Conservation (phyloP, 2,888 invertebrate species). For the Clunio marinus region DNA sequence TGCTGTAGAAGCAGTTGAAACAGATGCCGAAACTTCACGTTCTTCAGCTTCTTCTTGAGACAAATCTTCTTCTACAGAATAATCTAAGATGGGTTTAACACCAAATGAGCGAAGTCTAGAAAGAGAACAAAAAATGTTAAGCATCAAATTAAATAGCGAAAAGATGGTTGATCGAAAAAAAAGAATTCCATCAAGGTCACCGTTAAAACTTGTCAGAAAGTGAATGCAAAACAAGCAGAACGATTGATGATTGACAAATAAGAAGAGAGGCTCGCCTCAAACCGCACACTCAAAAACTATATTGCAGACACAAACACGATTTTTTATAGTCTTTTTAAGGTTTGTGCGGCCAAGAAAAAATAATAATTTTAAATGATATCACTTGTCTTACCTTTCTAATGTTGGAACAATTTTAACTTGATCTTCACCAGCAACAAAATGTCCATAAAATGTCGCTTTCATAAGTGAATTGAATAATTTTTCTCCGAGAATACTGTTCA, state of each 20-base stretch:
- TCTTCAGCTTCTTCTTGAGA: constrained; percentile 90
- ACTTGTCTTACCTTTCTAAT: constrained; percentile 61
- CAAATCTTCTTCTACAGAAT: constrained; percentile 96
- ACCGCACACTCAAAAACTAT: background rate
- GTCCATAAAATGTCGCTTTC: constrained; percentile 96
- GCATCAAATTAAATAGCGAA: no score
- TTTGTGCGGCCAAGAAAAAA: background rate
- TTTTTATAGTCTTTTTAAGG: background rate
- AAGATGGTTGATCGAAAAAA: no score
- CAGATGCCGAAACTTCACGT: constrained; percentile 77
- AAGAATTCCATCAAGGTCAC: no score
- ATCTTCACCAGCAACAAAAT: constrained; percentile 98
- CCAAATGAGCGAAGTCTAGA: constrained; percentile 83
- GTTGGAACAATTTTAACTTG: constrained; percentile 80
- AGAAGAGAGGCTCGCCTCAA: no score
- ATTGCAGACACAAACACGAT: background rate
- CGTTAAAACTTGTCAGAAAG: no score
- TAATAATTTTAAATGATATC: background rate
- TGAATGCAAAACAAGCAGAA: no score
- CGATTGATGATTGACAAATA: no score
- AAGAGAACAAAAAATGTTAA: no score
- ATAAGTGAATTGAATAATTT: constrained; percentile 76
- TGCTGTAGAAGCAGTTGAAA: constrained; percentile 52
- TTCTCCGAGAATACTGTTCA: constrained; percentile 72
- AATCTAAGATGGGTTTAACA: constrained; percentile 97